phyloP scores from a whole-genome alignment of 1,140 invertebrate species.

The Anastrepha ludens region DNA sequence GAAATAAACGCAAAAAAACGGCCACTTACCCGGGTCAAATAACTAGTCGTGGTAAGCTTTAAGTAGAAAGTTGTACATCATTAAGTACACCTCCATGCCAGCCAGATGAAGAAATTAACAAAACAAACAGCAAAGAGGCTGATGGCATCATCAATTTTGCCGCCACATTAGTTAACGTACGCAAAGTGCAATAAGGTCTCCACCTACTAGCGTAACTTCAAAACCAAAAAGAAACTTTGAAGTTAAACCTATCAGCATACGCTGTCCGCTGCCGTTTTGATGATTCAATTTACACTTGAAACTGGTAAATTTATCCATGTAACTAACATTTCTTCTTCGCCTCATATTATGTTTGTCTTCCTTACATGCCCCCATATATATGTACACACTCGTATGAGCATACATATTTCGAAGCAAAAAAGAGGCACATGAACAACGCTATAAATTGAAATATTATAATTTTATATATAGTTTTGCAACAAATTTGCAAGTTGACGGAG shows the following conservation, averaged over 20 bases:
- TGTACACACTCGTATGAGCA: not conserved
- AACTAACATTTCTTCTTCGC: not conserved
- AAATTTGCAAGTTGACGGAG: not conserved
- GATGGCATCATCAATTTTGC: not conserved
- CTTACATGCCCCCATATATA: not conserved
- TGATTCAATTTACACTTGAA: not conserved
- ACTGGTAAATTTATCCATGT: not conserved
- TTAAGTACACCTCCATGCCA: too few relatives aligned
- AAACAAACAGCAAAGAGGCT: not conserved
- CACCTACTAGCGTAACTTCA: too few relatives aligned
- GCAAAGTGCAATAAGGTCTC: not conserved
- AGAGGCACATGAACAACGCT: not conserved
- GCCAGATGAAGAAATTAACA: not conserved
- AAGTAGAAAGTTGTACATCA: too few relatives aligned
- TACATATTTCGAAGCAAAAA: too few relatives aligned
- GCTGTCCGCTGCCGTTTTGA: not conserved
- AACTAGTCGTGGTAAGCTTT: too few relatives aligned
- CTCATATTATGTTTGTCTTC: not conserved
- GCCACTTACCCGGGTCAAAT: too few relatives aligned
- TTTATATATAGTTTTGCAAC: not conserved
- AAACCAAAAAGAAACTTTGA: too few relatives aligned
- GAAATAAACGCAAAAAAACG: too few relatives aligned
- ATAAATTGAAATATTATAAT: constrained; percentile 34
- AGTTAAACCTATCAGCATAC: too few relatives aligned
- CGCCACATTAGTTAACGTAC: not conserved